Base-by-base conservation (phyloP, 2,113 vertebrate genomes). In the Onychostruthus taczanowskii region DNA sequence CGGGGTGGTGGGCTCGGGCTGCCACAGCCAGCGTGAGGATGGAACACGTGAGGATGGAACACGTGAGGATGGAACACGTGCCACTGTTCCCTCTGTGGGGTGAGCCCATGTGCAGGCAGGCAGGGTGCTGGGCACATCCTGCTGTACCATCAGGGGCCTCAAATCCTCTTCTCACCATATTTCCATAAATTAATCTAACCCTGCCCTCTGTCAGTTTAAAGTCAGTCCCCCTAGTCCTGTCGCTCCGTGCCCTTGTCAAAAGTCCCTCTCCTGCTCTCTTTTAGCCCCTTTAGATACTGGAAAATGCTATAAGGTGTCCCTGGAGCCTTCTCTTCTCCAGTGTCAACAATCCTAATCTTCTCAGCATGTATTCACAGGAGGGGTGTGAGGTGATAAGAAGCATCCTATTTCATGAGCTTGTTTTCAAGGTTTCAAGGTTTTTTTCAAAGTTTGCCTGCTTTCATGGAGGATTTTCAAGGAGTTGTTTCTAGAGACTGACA, bases 21-120 rank as follows among this genome's bases (percentile, higher is more conserved):
- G 46, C 24, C 81, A 27, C 10, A 20, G 63, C 46, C 16, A 23
- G 7, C 0, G 0, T 24, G n/a, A 11, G 56, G 56, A 59, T 59
- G 39, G 39, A 41, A 41, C 39, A 41, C 39, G 13, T 12, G 39
- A 12, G 39, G 39, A 41, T 41, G 39, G 39, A 41, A 41, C 39
- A 41, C 39, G 39, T 41, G 39, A 41, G 39, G 39, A 41, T 41
- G 39, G 39, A 41, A 41, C 39, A 41, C 13, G 39, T 13, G 39
- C 39, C 39, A 41, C 39, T 41, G 56, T 39, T 69, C 24, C 59
- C 58, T 56, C 13, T 41, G 55, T 69, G 72, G 67, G 41, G 7
- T 33, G 76, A 74, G 27, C 43, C 37, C 10, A 0, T 0, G 31
- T 13, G 27, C 4, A 6, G 56, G 52, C 27, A 14, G 6, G 49